These are phyloP conservation scores for Junonia oenone DNA, from an alignment of 2,888 invertebrate genomes.

Conservation along the genomic window DNA sequence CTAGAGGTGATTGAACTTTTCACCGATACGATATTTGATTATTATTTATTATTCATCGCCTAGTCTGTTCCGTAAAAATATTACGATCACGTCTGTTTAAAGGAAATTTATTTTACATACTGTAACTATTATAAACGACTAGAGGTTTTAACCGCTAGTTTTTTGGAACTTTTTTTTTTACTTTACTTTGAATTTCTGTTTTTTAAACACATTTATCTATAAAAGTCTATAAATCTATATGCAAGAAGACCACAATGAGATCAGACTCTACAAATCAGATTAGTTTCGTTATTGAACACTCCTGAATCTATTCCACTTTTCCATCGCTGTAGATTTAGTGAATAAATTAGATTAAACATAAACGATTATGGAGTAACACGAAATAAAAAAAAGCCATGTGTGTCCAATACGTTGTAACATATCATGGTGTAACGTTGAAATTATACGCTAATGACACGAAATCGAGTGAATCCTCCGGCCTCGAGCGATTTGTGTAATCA, in stretches of 20 bases:
- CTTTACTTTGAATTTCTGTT: too few species aligned
- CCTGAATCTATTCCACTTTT: too few species aligned
- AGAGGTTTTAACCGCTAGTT: too few species aligned
- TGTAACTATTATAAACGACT: too few species aligned
- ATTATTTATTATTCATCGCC: conserved; percentile 22
- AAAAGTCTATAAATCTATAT: too few species aligned
- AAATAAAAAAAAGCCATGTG: background rate
- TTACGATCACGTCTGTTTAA: background rate
- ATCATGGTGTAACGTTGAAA: conserved; percentile 12
- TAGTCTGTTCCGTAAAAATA: background rate
- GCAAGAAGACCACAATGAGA: too few species aligned
- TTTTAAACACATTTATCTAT: too few species aligned
- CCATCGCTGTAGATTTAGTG: too few species aligned
- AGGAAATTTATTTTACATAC: background rate
- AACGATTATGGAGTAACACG: background rate
- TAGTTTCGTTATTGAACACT: too few species aligned
- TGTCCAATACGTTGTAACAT: conserved; percentile 11
- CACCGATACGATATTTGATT: conserved; percentile 11
- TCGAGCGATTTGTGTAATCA: background rate
- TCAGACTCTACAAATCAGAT: too few species aligned
- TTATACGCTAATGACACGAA: conserved; percentile 16
- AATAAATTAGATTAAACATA: too few species aligned
- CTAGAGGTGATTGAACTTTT: conserved; percentile 24
- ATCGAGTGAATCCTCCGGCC: conserved; percentile 19
- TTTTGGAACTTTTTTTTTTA: too few species aligned